phyloP scores from a whole-genome alignment of 2,113 vertebrate genomes.

The Istiophorus platypterus region DNA sequence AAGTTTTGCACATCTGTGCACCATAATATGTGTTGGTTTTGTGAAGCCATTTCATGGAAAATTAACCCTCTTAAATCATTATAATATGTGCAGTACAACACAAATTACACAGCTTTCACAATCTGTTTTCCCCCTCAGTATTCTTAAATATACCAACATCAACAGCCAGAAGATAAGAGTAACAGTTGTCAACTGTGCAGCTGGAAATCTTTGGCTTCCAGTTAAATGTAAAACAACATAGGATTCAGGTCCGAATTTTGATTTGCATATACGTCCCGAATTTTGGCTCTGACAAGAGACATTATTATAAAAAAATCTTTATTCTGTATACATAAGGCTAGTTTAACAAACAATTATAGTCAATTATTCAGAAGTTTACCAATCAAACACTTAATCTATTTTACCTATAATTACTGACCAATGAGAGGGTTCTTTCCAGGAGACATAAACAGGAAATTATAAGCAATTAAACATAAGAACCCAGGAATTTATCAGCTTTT shows the following conservation, averaged over 20 bases:
- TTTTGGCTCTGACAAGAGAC: not conserved
- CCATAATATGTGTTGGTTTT: constrained; percentile 14
- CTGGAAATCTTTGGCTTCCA: not conserved
- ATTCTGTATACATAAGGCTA: constrained; percentile 6
- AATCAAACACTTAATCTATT: not conserved
- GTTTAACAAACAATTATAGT: not conserved
- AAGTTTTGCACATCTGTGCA: constrained; percentile 6
- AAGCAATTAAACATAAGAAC: not conserved
- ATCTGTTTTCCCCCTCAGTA: constrained; percentile 22
- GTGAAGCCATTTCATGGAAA: constrained; percentile 29
- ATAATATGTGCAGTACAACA: constrained; percentile 20
- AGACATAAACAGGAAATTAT: not conserved
- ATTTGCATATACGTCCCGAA: not conserved
- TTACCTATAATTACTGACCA: not conserved
- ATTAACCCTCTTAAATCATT: constrained; percentile 31
- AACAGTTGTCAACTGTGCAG: not conserved
- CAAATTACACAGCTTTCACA: constrained; percentile 13
- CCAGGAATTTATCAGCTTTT: not conserved
- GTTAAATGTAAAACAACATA: not conserved
- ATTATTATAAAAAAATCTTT: not conserved
- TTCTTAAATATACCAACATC: constrained; percentile 13
- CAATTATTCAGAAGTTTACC: not conserved
- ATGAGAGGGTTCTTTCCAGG: not conserved
- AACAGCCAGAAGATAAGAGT: not conserved
- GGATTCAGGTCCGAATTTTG: not conserved